Evolutionary conservation across 1,140 invertebrate species (phyloP), one percentile per base, ranked within the genome.

Genomic region (Tetramorium parvispinum): DNA sequence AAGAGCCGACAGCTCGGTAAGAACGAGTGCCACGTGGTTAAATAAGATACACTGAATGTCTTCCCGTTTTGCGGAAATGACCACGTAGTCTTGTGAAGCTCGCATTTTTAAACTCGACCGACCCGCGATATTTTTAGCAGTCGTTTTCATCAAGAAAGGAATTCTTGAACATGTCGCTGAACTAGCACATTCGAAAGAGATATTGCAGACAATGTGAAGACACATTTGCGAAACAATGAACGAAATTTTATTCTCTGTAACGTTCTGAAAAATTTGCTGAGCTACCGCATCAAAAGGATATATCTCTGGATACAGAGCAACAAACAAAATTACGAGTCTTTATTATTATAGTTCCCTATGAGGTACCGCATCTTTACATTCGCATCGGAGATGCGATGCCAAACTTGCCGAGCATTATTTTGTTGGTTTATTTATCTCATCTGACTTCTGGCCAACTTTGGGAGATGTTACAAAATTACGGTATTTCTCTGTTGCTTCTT

Each of bases 401-500:
- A 21, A 18, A 55, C 18, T 78, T 65, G 43, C 3, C 11, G 27
- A 16, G 37, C 7, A 32, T 83, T 83, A 83, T 61, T 61, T 59
- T 13, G 8, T 43, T n/a, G 18, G 27, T 24, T 82, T 24, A 32
- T 24, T 7, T 46, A 49, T 59, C 40, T 46, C 18, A 43, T 37
- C 40, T 32, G 53, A 37, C 57, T 73, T 21, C 4, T 13, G 21
- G 24, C 13, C 27, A 75, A 83, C 68, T 75, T 79, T 27, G 40
- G 4, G 7, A 46, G 16, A 8, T 32, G 13, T 61, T 71, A 73
- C 21, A 21, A 83, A 27, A 83, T 73, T 73, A 82, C n/a, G 13
- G 7, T 73, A 59, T 61, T 73, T 83, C 68, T 46, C 68, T 46
- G 57, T 83, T 75, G 53, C 79, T 73, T 46, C 79, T 82, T 73